Evolutionary conservation across 2,797 vertebrate species (phyloP).

Genomic region (Masticophis lateralis): DNA sequence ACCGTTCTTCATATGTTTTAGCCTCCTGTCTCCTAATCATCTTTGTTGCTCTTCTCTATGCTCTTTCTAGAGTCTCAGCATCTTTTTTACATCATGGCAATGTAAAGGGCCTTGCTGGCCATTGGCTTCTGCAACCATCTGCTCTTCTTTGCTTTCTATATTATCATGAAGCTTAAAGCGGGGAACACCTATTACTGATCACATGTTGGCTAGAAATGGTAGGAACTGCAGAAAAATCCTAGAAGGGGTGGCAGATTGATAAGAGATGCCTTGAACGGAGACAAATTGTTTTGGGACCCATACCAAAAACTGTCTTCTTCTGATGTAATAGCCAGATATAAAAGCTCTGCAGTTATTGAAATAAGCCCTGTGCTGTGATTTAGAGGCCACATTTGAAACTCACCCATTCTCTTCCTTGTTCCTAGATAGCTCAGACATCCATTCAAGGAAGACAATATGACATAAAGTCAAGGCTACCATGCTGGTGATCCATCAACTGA

Average conservation of each 20-base stretch:
- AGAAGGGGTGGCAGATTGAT: not conserved
- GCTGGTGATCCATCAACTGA: constrained; percentile 40
- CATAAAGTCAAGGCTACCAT: constrained; percentile 43
- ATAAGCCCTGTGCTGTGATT: constrained; percentile 58
- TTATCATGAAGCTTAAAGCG: not conserved
- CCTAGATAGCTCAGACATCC: constrained; percentile 28
- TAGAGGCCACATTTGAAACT: constrained; percentile 52
- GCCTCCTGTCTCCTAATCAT: too few relatives aligned
- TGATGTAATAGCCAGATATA: constrained; percentile 10
- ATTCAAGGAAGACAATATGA: constrained; percentile 46
- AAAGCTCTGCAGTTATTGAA: constrained; percentile 27
- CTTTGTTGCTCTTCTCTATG: too few relatives aligned
- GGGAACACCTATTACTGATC: not conserved
- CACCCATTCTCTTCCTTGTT: constrained; percentile 44
- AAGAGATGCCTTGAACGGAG: not conserved
- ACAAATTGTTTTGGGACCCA: not conserved
- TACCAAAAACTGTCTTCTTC: not conserved
- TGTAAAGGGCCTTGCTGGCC: not conserved
- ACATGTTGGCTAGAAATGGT: not conserved
- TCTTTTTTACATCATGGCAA: too few relatives aligned
- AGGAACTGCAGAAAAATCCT: not conserved
- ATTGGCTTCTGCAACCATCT: not conserved
- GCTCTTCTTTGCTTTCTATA: not conserved
- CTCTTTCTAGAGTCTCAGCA: too few relatives aligned
- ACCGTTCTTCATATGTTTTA: too few relatives aligned